Conservation (phyloP, 2,888 invertebrate genomes). For the Ormyrus thymus region DNA sequence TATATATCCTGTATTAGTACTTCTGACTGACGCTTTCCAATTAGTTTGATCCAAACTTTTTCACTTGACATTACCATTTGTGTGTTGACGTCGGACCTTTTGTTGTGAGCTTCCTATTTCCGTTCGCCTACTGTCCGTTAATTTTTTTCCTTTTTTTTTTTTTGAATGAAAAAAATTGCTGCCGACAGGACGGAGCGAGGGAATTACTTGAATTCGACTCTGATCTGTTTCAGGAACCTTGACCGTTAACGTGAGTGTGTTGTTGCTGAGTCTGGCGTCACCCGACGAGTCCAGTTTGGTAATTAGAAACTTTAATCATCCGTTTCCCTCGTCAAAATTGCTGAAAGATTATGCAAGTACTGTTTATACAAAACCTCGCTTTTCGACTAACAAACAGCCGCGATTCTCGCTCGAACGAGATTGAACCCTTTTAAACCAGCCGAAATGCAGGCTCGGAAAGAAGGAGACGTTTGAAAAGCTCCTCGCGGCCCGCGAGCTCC, state of each 20-base stretch:
- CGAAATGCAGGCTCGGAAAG: no score
- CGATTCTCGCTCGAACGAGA: no score
- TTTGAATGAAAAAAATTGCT: conserved; percentile 10
- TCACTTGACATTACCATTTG: conserved; percentile 29
- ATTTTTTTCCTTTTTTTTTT: conserved; percentile 12
- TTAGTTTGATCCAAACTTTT: neutral
- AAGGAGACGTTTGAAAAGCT: no score
- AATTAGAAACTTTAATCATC: conserved; percentile 75
- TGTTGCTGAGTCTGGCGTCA: conserved; percentile 94
- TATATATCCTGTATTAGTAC: neutral
- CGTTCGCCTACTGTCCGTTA: conserved; percentile 21
- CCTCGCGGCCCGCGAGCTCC: no score
- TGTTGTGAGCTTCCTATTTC: conserved; percentile 41
- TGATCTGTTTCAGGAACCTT: conserved; percentile 86
- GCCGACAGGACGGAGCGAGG: neutral
- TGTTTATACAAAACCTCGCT: no score
- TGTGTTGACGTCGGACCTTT: conserved; percentile 37
- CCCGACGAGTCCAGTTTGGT: conserved; percentile 98
- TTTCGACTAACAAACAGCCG: no score
- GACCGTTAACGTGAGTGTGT: conserved; percentile 94
- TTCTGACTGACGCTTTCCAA: conserved; percentile 19
- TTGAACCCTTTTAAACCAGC: no score
- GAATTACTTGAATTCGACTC: conserved; percentile 7
- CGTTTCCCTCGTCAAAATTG: no score
- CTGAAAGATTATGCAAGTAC: no score